phyloP scores from a whole-genome alignment of 2,797 vertebrate species.

The Anableps anableps region DNA sequence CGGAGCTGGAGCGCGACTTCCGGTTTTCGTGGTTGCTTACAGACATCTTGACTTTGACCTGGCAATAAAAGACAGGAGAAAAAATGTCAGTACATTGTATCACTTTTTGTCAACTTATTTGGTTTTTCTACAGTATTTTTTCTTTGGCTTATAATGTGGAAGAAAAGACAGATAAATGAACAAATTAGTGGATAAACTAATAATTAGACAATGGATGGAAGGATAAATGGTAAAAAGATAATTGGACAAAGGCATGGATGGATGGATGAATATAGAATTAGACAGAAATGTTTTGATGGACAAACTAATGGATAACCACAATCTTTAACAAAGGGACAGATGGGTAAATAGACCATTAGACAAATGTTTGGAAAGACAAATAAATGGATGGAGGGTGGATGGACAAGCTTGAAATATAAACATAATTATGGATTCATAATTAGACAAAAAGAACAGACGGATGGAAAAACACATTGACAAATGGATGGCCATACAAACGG shows the following conservation, averaged over 20 bases:
- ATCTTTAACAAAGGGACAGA: neutral
- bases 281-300: neutral
- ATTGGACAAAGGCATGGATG: too few species aligned
- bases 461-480: neutral
- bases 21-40: constrained; percentile 89
- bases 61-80: neutral
- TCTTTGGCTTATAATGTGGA: neutral
- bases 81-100: neutral
- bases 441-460: neutral
- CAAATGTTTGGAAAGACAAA: too few species aligned
- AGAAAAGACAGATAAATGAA: neutral
- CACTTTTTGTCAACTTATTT: neutral
- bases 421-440: neutral
- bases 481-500: neutral
- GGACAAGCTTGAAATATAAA: neutral
- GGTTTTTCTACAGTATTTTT: neutral
- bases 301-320: neutral
- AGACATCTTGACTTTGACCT: constrained; percentile 81
- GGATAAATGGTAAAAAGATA: neutral
- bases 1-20: constrained; percentile 88
- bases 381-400: neutral
- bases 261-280: too few species aligned
- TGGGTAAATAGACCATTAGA: too few species aligned
- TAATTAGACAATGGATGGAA: neutral
- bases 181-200: neutral